Base-by-base conservation (phyloP, 2,888 invertebrate genomes). In the Chydorus sphaericus region DNA sequence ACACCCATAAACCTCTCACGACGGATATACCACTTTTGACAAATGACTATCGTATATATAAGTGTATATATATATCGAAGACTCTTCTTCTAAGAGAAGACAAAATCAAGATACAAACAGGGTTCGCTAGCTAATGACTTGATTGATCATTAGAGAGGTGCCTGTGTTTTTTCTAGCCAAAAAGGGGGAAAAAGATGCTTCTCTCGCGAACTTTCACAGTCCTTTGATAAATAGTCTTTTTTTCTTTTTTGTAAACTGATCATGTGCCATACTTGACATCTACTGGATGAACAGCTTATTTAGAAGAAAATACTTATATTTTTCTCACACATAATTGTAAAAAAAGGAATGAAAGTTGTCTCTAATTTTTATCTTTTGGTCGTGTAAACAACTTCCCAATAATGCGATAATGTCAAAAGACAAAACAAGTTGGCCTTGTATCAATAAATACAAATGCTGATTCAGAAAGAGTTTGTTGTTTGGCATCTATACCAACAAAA, bases 1-100 rank as follows among this genome's bases (percentile, higher is more conserved):
- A 44, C 44, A 44, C 44, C 44, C 44, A 44, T 44, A 44, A 44
- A 44, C 44, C 44, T 44, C 44, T 44, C 44, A 44, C 44, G 44
- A 44, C 44, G 44, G 44, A 44, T 28, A n/a, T 23, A 28, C 44
- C 26, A 16, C 14, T 44, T 44, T 44, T 44, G 44, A 44, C 44
- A 44, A 44, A 44, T 44, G 44, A 44, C 44, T 44, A n/a, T 44
- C 20, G 44, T 44, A 44, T 26, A 44, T 39, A 23, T 39, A n/a
- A n/a, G n/a, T 39, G 39, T 14, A 8, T 39, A 23, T 16, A 11
- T 14, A 44, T 3, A 16, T n/a, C 5, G 8, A 16, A n/a, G 39
- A n/a, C n/a, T n/a, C n/a, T n/a, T n/a, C n/a, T n/a, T n/a, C n/a
- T n/a, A n/a, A n/a, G n/a, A n/a, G n/a, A n/a, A n/a, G 23, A 39